Conservation (phyloP, 2,797 vertebrate genomes). For the Gastrophryne carolinensis region DNA sequence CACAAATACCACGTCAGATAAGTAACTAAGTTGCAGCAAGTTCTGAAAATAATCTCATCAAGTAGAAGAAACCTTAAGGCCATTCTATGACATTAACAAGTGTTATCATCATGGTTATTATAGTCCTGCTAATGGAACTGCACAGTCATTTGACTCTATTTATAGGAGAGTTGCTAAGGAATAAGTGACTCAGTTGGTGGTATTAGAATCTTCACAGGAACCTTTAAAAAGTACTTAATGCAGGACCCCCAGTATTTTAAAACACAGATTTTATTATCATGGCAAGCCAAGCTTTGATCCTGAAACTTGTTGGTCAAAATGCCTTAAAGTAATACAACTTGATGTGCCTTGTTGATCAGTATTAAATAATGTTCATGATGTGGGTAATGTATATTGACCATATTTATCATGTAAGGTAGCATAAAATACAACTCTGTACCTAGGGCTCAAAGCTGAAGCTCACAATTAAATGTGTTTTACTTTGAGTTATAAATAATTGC, state of each 20-base stretch:
- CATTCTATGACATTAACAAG: neutral
- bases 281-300: neutral
- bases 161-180: neutral
- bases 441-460: too few species aligned
- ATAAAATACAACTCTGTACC: too few species aligned
- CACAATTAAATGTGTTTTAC: too few species aligned
- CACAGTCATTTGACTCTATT: slow-evolving; percentile 1
- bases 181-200: slow-evolving; percentile 2
- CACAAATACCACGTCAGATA: too few species aligned
- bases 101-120: neutral
- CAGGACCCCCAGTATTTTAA: slow-evolving; percentile 5
- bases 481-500: too few species aligned
- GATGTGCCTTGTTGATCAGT: too few species aligned
- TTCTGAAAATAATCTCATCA: too few species aligned
- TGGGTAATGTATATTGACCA: too few species aligned
- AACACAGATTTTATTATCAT: slow-evolving; percentile 4
- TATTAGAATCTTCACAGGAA: slow-evolving; percentile 23
- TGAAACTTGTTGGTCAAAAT: neutral
- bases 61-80: too few species aligned
- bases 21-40: too few species aligned
- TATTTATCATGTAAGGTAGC: too few species aligned
- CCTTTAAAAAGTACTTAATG: neutral
- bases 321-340: neutral
- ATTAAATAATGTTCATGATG: too few species aligned
- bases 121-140: neutral